Evolutionary conservation across 2,888 invertebrate species (phyloP), one percentile per base, ranked within the genome.

Genomic region (Cistogaster globosa): DNA sequence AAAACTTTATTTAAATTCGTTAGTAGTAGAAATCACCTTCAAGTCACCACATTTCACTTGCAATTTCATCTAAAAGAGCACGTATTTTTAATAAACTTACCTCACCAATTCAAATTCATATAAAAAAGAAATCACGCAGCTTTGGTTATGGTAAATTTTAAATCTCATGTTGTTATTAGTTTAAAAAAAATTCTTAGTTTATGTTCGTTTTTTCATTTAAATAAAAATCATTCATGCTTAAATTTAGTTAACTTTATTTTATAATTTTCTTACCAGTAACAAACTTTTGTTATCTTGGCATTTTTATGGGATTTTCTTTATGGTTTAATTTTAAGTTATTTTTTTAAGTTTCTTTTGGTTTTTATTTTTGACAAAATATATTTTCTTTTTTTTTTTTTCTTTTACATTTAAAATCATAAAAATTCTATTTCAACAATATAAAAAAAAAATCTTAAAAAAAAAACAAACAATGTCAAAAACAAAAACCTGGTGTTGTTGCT

Each of bases 401-500:
- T 89, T 90, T 89, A 88, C 83, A 86, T 88, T 84, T 84, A 87
- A 88, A 75, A 74, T 62, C 57, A 71, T 72, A 32, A 67, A 65
- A 74, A 48, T 26, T 53, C 18, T 51, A 71, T 48, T 80, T 48
- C 12, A 77, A 63, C 32, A 55, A 67, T 32, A 55, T 62, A 65
- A 75, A 79, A 69, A 72, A 72, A 75, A 75, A 57, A 18, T 53
- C 32, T 32, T 32, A 7, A 68, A 65, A 69, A 71, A n/a, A 53
- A 42, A 72, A 69, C 75, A 75, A 38, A 79, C 83, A 72, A 83
- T 76, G 79, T 79, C 55, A 81, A 83, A 82, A 84, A 85, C 71
- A 88, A 85, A 87, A 88, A 87, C 88, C 90, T 90, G 91, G 91
- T 90, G 91, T 90, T 91, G 90, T 90, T 91, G 91, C 90, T 88